Evolutionary conservation across 92 coral and sea anemone species (phyloP).

Genomic region (Plumapathes pennacea): DNA sequence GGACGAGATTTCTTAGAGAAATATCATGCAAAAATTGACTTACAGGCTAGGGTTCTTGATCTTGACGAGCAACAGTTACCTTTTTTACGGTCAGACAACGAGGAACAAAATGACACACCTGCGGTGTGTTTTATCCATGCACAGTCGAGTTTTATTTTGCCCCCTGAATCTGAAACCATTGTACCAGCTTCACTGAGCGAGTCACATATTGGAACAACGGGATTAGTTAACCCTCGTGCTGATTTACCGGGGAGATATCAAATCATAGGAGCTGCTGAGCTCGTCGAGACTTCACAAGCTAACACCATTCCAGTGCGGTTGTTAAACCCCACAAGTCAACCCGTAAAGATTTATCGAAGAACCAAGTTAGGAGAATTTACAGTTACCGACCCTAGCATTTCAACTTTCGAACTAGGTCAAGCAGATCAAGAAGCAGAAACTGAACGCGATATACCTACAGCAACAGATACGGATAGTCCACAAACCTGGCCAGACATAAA

Average conservation of each 20-base stretch:
- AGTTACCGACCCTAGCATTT: background rate
- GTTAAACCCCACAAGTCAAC: conserved; percentile 24
- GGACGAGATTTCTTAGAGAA: too few species aligned
- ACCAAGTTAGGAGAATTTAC: conserved; percentile 16
- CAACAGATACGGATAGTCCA: background rate
- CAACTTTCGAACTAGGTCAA: conserved; percentile 1
- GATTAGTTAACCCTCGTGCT: conserved; percentile 4
- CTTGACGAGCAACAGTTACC: too few species aligned
- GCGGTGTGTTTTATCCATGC: conserved; percentile 7
- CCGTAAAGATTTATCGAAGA: conserved; percentile 7
- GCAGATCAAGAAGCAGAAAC: conserved; percentile 12
- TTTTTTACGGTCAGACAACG: too few species aligned
- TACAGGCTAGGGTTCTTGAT: too few species aligned
- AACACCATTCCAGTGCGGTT: conserved; percentile 19
- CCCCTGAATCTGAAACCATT: conserved; percentile 15
- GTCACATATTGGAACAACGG: background rate
- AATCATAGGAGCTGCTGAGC: conserved; percentile 9
- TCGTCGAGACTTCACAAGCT: conserved; percentile 5
- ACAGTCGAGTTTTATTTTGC: background rate
- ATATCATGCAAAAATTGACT: too few species aligned
- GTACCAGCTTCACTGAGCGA: conserved; percentile 10
- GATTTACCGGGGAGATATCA: conserved; percentile 3
- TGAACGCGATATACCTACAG: conserved; percentile 6
- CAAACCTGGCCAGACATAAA: too few species aligned
- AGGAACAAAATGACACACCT: too few species aligned